Base-by-base conservation (phyloP, 2,113 vertebrate genomes). In the Bos taurus region DNA sequence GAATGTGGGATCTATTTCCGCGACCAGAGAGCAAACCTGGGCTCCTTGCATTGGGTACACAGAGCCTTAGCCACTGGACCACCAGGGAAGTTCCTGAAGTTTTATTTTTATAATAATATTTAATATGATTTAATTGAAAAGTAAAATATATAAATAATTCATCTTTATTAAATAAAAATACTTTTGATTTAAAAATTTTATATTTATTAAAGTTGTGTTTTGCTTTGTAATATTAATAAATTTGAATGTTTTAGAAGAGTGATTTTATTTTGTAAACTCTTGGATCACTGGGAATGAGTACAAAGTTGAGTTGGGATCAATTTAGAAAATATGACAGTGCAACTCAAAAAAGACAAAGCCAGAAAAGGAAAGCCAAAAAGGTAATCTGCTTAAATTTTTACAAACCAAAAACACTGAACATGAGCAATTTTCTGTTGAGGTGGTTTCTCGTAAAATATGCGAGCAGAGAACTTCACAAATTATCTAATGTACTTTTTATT, bases 81-180 rank as follows among this genome's bases (percentile, higher is more conserved):
- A 74, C 71, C 71, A 74, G 36, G 36, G 23, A 74, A 74, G 71
- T 74, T 74, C 36, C 36, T 74, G 33, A 93, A 56, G 26, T 83
- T 87, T 95, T 93, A 52, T 87, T 96, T 82, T 93, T 93, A 33
- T 77, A 88, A 83, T n/a, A 78, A 64, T 84, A 78, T 48, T 85
- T 52, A 92, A 92, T 74, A 82, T 40, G 8, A 52, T 67, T 84
- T 95, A 87, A 82, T 82, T 48, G 87, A 95, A 80, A 94, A 54
- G 6, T 90, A 28, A 59, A 81, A 67, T 50, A 80, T 8, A 54
- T 82, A 82, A 43, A 94, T 71, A 85, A 40, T n/a, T 30, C 17
- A 78, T 48, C 56, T 77, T 89, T 96, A 96, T 74, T 96, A 78
- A 48, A 48, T 48, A 48, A 48, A 36, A 91, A 40, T 74, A 83